These are phyloP conservation scores for Nephrotoma appendiculata DNA, from an alignment of 2,888 invertebrate genomes.

Conservation along the genomic window DNA sequence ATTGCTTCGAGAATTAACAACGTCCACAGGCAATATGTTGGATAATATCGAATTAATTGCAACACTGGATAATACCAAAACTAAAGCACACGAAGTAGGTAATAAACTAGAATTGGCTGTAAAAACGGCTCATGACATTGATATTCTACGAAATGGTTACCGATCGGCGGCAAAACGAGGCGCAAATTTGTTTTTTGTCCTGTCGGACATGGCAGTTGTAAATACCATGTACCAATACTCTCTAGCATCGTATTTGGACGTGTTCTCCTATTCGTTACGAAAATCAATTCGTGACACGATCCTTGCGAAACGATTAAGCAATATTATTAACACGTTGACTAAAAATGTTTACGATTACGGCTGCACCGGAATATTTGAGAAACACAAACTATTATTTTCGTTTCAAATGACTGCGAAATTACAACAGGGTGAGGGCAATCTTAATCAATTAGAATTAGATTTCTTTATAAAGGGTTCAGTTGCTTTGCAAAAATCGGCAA, in stretches of 20 bases:
- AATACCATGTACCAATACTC: constrained; percentile 91
- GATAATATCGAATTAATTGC: constrained; percentile 77
- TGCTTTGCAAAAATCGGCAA: constrained; percentile 54
- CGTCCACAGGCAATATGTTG: constrained; percentile 82
- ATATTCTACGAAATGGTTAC: constrained; percentile 70
- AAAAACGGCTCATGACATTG: constrained; percentile 66
- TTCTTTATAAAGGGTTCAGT: constrained; percentile 86
- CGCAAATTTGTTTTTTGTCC: constrained; percentile 78
- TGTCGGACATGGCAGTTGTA: constrained; percentile 78
- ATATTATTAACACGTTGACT: constrained; percentile 73
- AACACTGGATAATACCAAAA: constrained; percentile 79
- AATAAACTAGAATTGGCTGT: constrained; percentile 64
- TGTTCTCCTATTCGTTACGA: constrained; percentile 65
- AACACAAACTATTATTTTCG: constrained; percentile 78
- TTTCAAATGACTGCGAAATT: constrained; percentile 81
- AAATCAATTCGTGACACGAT: constrained; percentile 72
- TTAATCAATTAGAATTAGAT: constrained; percentile 60
- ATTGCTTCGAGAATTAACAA: constrained; percentile 66
- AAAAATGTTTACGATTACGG: constrained; percentile 84
- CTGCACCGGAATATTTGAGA: constrained; percentile 84
- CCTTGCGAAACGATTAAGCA: constrained; percentile 54
- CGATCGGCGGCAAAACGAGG: constrained; percentile 73
- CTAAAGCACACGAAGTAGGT: constrained; percentile 69
- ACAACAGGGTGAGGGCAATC: constrained; percentile 48
- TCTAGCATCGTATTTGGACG: constrained; percentile 66